phyloP scores from a whole-genome alignment of 1,140 invertebrate species.

The Drosophila sturtevanti region DNA sequence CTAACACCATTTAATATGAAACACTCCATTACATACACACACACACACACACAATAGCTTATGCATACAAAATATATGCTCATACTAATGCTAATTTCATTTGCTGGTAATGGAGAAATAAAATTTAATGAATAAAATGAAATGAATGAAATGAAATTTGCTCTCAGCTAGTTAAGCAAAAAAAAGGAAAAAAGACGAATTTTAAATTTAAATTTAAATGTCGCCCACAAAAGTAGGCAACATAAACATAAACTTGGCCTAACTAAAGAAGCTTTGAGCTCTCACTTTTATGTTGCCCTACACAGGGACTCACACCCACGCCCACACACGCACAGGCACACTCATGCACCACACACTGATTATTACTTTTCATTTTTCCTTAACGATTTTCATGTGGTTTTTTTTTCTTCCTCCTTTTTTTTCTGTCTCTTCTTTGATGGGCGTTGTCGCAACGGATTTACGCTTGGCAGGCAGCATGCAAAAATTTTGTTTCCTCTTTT shows the following conservation, averaged over 20 bases:
- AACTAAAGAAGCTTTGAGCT: conserved; percentile 10
- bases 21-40: conserved; percentile 12
- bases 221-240: conserved; percentile 68
- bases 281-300: conserved; percentile 43
- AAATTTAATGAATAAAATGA: conserved; percentile 19
- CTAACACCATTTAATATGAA: conserved; percentile 58
- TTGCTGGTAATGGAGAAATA: conserved; percentile 26
- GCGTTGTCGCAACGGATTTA: conserved; percentile 70
- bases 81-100: conserved; percentile 74
- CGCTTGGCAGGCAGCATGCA: conserved; percentile 59
- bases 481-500: conserved; percentile 3
- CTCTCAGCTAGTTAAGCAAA: conserved; percentile 13
- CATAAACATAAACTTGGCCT: conserved; percentile 57
- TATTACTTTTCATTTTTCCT: conserved; percentile 78
- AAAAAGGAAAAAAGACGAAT: conserved; percentile 29
- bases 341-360: conserved; percentile 47
- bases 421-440: conserved; percentile 23
- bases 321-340: conserved; percentile 6
- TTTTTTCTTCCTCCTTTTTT: conserved; percentile 12
- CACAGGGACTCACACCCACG: no score
- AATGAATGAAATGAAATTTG: conserved; percentile 49
- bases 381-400: conserved; percentile 64
- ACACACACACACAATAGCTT: conserved; percentile 26
- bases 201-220: conserved; percentile 62
- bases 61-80: conserved; percentile 66